Base-by-base conservation (phyloP, 1,140 invertebrate species). In the Acromyrmex echinatior region DNA sequence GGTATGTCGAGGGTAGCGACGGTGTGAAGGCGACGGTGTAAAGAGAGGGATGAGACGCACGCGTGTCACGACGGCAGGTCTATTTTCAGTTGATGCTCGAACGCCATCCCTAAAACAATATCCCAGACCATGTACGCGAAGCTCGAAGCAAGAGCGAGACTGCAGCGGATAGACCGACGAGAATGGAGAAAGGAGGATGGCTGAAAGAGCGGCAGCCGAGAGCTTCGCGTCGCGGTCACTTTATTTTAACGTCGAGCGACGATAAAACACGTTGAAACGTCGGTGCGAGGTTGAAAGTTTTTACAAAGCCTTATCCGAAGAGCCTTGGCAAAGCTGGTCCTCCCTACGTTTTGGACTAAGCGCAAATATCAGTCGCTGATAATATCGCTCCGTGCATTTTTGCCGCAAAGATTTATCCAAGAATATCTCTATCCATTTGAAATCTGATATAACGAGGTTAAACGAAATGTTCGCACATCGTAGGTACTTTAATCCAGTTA, bases 81-180 rank as follows among this genome's bases (percentile, higher is more conserved):
- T 90, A 91, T 91, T 92, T 88, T 87, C 82, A 85, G 71, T 84
- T 87, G 87, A 89, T 89, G 87, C 87, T 87, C 86, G 88, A 87
- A 87, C 88, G 71, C 65, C 66, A 76, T 62, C 89, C 89, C 88
- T 88, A 91, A 91, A 91, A 91, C 88, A 91, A 90, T 92, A 92
- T 91, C 80, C 63, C 73, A 35, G 45, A 82, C 45, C 63, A 49
- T 68, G 63, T 80, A 39, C 63, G 51, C 58, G 45, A 14, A 51
- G 53, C 71, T 31, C 12, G 85, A 18, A 63, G 56, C 86, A 21
- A 70, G 63, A 80, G 68, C 25, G 80, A 62, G n/a, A 18, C 45
- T 35, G 53, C 45, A 62, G 74, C 63, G 45, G 49, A 68, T 79
- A 39, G 39, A 58, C 82, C 49, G 73, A 56, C 28, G 39, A 25